A percentile compares a stretch with the other conserved stretches of the same genome.
These are phyloP conservation scores for Cheilosia vulpina DNA, from an alignment of 2,888 invertebrate species.

Conservation along the genomic window DNA sequence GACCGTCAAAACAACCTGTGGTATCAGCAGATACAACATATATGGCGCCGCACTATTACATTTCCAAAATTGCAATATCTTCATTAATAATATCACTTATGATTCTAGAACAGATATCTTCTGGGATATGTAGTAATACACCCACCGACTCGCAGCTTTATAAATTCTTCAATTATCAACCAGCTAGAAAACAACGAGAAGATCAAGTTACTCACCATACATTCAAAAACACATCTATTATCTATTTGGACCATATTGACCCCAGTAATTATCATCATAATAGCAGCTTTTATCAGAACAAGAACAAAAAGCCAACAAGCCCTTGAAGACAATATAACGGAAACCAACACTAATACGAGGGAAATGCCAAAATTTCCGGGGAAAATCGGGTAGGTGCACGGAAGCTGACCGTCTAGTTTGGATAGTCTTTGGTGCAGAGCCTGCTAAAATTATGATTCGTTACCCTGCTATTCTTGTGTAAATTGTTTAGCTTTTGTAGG, in stretches of 20 bases:
- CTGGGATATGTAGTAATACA: conserved; percentile 9
- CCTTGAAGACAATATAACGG: background rate
- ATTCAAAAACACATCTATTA: background rate
- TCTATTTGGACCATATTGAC: background rate
- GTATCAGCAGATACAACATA: background rate
- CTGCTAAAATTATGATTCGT: too few relatives aligned
- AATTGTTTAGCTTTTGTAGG: too few relatives aligned
- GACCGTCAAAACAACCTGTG: conserved; percentile 7
- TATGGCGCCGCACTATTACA: conserved; percentile 6
- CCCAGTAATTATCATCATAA: conserved; percentile 2
- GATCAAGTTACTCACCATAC: conserved; percentile 2
- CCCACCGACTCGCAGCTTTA: conserved; percentile 11
- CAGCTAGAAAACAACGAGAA: conserved; percentile 8
- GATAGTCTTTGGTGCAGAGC: too few relatives aligned
- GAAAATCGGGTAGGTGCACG: too few relatives aligned
- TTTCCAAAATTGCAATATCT: conserved; percentile 19
- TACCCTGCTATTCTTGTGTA: too few relatives aligned
- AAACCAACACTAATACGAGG: background rate
- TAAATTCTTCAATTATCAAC: background rate
- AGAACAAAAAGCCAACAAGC: background rate
- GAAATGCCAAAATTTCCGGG: background rate
- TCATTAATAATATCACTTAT: conserved; percentile 14
- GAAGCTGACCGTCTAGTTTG: too few relatives aligned
- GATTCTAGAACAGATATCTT: conserved; percentile 18
- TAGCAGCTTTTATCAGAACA: conserved; percentile 3